These are phyloP conservation scores for Uromys caudimaculatus DNA, from an alignment of 2,797 vertebrate species.

Conservation along the genomic window DNA sequence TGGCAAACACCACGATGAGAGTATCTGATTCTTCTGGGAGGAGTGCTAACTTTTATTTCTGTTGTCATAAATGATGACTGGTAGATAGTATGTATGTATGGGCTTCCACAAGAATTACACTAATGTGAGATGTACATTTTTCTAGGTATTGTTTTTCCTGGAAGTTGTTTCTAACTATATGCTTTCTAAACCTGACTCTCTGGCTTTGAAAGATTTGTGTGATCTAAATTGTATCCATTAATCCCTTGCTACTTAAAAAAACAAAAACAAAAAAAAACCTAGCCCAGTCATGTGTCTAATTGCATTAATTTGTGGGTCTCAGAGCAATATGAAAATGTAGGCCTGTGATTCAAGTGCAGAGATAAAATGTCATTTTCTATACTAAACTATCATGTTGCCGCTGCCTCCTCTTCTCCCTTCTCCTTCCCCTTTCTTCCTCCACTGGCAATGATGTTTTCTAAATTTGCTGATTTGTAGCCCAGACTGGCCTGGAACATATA, in stretches of 20 bases:
- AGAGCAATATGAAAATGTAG: conserved; percentile 55
- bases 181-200: conserved; percentile 9
- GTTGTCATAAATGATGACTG: conserved; percentile 20
- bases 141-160: conserved; percentile 22
- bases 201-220: conserved; percentile 32
- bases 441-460: conserved; percentile 17
- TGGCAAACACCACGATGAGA: neutral
- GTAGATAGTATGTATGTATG: neutral
- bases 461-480: conserved; percentile 2
- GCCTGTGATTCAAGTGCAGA: conserved; percentile 11
- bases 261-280: neutral
- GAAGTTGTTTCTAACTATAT: conserved; percentile 47
- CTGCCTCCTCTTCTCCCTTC: neutral
- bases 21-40: neutral
- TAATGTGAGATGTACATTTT: neutral
- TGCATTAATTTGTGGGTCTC: conserved; percentile 37
- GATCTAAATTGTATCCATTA: conserved; percentile 46
- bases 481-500: neutral
- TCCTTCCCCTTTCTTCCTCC: neutral
- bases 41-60: conserved; percentile 9
- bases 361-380: neutral
- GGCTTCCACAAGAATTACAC: neutral
- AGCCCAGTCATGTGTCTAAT: conserved; percentile 10
- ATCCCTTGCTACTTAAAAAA: conserved; percentile 48
- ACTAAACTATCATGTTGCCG: conserved; percentile 36